Evolutionary conservation across 2,888 invertebrate species (phyloP).

Genomic region (Trissolcus brochymenae): DNA sequence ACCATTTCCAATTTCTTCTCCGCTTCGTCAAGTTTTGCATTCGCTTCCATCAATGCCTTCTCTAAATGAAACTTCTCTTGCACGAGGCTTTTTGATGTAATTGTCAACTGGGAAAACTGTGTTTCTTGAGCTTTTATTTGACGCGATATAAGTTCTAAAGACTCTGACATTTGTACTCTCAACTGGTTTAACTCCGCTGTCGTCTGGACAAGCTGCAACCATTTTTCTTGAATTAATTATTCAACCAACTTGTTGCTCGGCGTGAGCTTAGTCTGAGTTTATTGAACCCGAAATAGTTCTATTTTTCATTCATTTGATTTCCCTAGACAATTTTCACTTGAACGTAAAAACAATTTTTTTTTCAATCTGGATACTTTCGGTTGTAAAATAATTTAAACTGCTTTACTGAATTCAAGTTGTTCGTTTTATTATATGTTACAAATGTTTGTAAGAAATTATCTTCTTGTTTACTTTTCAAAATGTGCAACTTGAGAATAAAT

Average conservation of each 20-base stretch:
- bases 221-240: slow-evolving; percentile 27
- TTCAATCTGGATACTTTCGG: no score
- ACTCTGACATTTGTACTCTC: slow-evolving; percentile 59
- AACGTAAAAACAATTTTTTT: no score
- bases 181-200: slow-evolving; percentile 56
- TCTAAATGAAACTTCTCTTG: slow-evolving; percentile 64
- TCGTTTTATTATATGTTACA: no score
- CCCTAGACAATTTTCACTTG: no score
- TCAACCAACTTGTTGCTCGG: slow-evolving; percentile 11
- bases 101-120: slow-evolving; percentile 64
- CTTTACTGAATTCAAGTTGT: no score
- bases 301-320: no score
- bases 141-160: slow-evolving; percentile 61
- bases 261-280: no score
- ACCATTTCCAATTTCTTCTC: slow-evolving; percentile 60
- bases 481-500: no score
- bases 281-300: no score
- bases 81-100: slow-evolving; percentile 62
- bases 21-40: slow-evolving; percentile 51
- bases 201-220: slow-evolving; percentile 56
- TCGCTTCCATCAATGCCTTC: slow-evolving; percentile 61
- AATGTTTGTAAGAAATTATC: no score
- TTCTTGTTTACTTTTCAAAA: no score
- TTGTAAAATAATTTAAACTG: no score
- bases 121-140: slow-evolving; percentile 64